Base-by-base conservation (phyloP, 2,113 vertebrate species). In the Amphiprion ocellaris region DNA sequence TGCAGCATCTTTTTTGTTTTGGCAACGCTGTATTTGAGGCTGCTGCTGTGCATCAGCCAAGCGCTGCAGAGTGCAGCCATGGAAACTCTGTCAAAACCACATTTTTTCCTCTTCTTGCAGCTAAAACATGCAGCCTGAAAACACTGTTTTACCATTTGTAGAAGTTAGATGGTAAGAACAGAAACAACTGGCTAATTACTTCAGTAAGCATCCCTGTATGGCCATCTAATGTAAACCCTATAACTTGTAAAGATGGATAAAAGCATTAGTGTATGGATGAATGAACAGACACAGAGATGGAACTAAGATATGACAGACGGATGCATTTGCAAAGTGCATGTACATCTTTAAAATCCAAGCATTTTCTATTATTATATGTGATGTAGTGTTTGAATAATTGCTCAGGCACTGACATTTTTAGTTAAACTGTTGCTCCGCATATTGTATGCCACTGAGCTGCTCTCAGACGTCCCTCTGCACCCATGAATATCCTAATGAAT, bases 401-500 rank as follows among this genome's bases (percentile, higher is more conserved):
- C 58, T 65, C 10, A 37, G 69, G 55, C 60, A 14, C 49, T 46
- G 65, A 50, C 39, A 50, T 64, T 78, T 71, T 10, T 62, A 58
- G 59, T 79, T 74, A 63, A 72, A 88, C 86, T 80, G 64, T 81
- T 82, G 74, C 89, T 79, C 50, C 87, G 79, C 79, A 78, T 71
- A 86, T 77, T 85, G 73, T 85, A 79, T 81, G 69, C 81, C 12
- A 0, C 68, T 79, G 87, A 91, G 80, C 84, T 78, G 77, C 84
- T 86, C 82, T 82, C 62, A 63, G 85, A 74, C 62, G 24, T 79
- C 82, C 71, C 74, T 80, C 74, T 79, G 87, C 77, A 60, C 64
- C 59, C 79, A 66, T 79, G 83, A 74, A 81, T 74, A 74, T 85
- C 81, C 84, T 92, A 79, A 93, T 94, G 93, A 94, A 94, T 91